Evolutionary conservation across 2,888 invertebrate species (phyloP).

Genomic region (Litoditis marina): DNA sequence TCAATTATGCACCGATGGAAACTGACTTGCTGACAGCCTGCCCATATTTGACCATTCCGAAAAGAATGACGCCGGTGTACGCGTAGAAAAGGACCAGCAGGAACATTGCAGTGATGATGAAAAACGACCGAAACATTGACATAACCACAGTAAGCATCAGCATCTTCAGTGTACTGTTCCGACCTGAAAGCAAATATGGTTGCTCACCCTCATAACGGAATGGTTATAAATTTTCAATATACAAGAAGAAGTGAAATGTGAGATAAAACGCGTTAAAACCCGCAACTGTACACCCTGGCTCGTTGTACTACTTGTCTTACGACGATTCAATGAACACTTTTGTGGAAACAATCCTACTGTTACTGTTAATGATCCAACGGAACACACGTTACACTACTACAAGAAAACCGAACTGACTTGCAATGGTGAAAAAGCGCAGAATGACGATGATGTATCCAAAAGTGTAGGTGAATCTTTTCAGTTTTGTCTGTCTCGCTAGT

Average conservation of each 20-base stretch:
- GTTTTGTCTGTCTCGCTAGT: conserved; percentile 21
- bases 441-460: conserved; percentile 97
- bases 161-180: conserved; percentile 88
- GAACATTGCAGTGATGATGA: conserved; percentile 81
- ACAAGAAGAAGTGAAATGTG: too few relatives aligned
- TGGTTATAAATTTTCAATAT: too few relatives aligned
- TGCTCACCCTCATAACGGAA: not conserved
- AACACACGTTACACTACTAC: too few relatives aligned
- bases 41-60: conserved; percentile 97
- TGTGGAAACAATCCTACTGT: too few relatives aligned
- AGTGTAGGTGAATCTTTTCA: conserved; percentile 85
- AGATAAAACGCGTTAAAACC: too few relatives aligned
- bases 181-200: conserved; percentile 23
- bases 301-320: too few relatives aligned
- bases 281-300: too few relatives aligned
- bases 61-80: conserved; percentile 93
- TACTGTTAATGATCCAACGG: too few relatives aligned
- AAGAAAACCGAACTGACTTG: conserved; percentile 70
- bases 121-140: conserved; percentile 98
- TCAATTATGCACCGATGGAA: not conserved
- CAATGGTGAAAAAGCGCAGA: conserved; percentile 95
- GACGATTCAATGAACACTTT: too few relatives aligned
- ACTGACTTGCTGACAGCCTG: conserved; percentile 75
- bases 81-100: conserved; percentile 96
- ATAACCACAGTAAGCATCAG: conserved; percentile 98